Base-by-base conservation (phyloP, 2,797 vertebrate species). In the Aeoliscus strigatus region DNA sequence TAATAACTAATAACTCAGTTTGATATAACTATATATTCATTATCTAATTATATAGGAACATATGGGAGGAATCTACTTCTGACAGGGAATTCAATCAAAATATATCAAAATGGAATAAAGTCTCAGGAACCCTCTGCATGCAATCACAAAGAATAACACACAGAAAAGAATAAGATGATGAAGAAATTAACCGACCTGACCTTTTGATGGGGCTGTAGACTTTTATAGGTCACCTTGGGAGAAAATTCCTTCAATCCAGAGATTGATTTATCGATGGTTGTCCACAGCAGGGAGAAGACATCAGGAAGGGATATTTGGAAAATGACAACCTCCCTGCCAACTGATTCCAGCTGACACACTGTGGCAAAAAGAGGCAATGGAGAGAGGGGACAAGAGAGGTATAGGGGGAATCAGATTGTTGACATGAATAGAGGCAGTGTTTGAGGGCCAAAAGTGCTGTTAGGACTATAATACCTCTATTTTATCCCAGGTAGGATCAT, bases 381-480 rank as follows among this genome's bases (percentile, higher is more conserved):
- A 27, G 51, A 79, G 58, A 65, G 36, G 51, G 57, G 54, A 65
- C 48, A 39, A 49, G 67, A 56, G 60, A 72, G 57, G 64, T 27
- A 70, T 64, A 64, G 64, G 64, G 63, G 65, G 77, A 77, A 78
- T 80, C 71, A 59, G 83, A 80, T 86, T 70, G 77, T 79, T 76
- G 54, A 77, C 62, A 88, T 86, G 86, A 90, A 89, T 86, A 23
- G 82, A 67, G 66, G 59, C 78, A 81, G 83, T 90, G 88, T 89
- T 76, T 73, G 31, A 39, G 66, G 60, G 85, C 83, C 85, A 85
- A 75, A 70, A 59, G 44, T 57, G 51, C 77, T 41, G 15, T 80
- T 77, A 64, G 70, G 77, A 75, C 79, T 73, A 90, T 85, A 86
- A 88, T 80, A 80, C 75, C 69, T 77, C 75, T 77, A 73, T 87